phyloP scores from a whole-genome alignment of 53 echinoderm and acorn worm genomes.

The Antedon mediterranea region DNA sequence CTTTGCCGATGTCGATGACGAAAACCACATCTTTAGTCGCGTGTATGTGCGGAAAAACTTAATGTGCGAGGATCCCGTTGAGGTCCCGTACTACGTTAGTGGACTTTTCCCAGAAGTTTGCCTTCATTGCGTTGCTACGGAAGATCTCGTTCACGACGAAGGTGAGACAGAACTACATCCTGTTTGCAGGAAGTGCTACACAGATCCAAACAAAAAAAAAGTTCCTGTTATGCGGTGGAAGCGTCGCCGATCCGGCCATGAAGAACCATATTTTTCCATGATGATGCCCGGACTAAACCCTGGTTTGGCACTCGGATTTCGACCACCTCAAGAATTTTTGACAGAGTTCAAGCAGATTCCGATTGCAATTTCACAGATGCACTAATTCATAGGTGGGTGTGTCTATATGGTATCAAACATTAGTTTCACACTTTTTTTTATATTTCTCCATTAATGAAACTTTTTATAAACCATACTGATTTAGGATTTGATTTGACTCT shows the following conservation, averaged over 20 bases:
- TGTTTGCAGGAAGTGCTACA: background rate
- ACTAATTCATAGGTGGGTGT: background rate
- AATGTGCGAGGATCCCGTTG: background rate
- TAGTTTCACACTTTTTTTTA: no score
- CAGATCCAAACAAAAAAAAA: background rate
- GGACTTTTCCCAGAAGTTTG: background rate
- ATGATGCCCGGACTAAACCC: background rate
- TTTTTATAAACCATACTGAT: no score
- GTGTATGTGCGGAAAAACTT: background rate
- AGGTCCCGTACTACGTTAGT: background rate
- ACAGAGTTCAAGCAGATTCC: background rate
- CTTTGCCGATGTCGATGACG: background rate
- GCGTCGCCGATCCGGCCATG: background rate
- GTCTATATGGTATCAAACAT: no score
- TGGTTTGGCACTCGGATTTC: background rate
- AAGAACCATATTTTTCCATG: background rate
- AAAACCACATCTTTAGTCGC: background rate
- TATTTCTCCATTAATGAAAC: no score
- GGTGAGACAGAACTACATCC: background rate
- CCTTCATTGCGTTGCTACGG: background rate
- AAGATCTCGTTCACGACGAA: background rate
- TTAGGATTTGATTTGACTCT: no score
- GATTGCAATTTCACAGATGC: background rate
- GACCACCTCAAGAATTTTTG: background rate
- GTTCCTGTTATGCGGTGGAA: background rate